phyloP scores from a whole-genome alignment of 2,113 vertebrate species.

The Azemiops feae region DNA sequence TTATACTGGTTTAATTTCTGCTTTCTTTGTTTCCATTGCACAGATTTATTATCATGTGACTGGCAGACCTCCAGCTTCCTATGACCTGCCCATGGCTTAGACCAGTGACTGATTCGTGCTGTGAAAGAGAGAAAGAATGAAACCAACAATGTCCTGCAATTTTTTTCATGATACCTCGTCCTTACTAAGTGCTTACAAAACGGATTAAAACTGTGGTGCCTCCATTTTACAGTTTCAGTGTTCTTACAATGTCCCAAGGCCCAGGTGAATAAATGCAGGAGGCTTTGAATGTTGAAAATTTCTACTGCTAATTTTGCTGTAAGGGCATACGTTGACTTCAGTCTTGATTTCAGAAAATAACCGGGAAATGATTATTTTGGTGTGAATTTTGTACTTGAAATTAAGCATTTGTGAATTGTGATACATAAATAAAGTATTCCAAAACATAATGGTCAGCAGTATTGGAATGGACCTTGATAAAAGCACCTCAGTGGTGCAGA shows the following conservation, averaged over 20 bases:
- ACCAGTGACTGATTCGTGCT: slow-evolving; percentile 47
- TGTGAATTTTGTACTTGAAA: background rate
- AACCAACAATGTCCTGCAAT: slow-evolving; percentile 38
- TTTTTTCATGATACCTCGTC: slow-evolving; percentile 12
- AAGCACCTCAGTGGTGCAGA: background rate
- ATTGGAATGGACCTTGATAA: background rate
- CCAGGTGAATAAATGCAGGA: slow-evolving; percentile 36
- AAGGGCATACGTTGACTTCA: slow-evolving; percentile 37
- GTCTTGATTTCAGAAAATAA: slow-evolving; percentile 23
- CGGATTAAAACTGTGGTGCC: slow-evolving; percentile 45
- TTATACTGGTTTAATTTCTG: slow-evolving; percentile 40
- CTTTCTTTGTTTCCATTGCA: slow-evolving; percentile 32
- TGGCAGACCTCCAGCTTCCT: slow-evolving; percentile 81
- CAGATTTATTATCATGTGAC: slow-evolving; percentile 95
- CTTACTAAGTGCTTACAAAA: slow-evolving; percentile 24
- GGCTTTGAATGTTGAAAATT: slow-evolving; percentile 47
- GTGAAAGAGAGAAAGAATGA: slow-evolving; percentile 31
- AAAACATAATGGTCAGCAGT: slow-evolving; percentile 2
- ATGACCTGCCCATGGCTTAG: slow-evolving; percentile 90
- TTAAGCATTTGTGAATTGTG: background rate
- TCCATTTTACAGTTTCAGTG: slow-evolving; percentile 33
- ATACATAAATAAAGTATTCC: background rate
- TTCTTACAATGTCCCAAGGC: slow-evolving; percentile 49
- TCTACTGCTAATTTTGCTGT: slow-evolving; percentile 54
- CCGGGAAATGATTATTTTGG: slow-evolving; percentile 28